Base-by-base conservation (phyloP, 2,113 vertebrate species). In the Oreochromis niloticus region DNA sequence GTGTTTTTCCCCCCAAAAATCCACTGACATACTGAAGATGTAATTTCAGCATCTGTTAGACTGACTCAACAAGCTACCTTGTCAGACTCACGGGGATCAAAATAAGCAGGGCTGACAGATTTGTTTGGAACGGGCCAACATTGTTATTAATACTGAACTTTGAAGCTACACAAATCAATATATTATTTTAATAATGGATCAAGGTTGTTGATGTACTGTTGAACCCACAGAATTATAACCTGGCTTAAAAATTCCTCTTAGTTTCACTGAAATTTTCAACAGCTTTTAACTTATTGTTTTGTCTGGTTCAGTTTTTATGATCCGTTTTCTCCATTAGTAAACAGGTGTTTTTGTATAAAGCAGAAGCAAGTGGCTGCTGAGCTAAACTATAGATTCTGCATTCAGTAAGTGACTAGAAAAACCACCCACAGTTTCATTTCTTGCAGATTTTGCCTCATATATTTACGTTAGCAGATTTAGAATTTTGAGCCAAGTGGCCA, bases 11-110 rank as follows among this genome's bases (percentile, higher is more conserved):
- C 8, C 71, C 17, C 16, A 19, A 87, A 92, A 90, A 87, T 85
- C 88, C 84, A 82, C 57, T 59, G 61, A 78, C 52, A 86, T 80
- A 83, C 73, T 87, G 81, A 54, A 66, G 66, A 87, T 85, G 81
- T 87, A 63, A 85, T 81, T 79, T 82, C 52, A 48, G 46, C 34
- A 9, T 85, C 75, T 75, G 57, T 24, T 81, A 10, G 27, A 80
- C 54, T 68, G 85, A 88, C 43, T 86, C 41, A 5, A 86, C 81
- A 90, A 86, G 63, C 7, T 50, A 84, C 54, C 50, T 57, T 86
- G 27, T 79, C 55, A 80, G n/a, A 59, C 17, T 59, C 71, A 59
- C 52, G 6, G 12, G 39, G n/a, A 12, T 66, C 41, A 73, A 83
- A 50, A 88, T 61, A 84, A 86, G 71, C 30, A 46, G 9, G 30